Evolutionary conservation across 2,113 vertebrate genomes (phyloP).

Genomic region (Mormyrus lacerda): DNA sequence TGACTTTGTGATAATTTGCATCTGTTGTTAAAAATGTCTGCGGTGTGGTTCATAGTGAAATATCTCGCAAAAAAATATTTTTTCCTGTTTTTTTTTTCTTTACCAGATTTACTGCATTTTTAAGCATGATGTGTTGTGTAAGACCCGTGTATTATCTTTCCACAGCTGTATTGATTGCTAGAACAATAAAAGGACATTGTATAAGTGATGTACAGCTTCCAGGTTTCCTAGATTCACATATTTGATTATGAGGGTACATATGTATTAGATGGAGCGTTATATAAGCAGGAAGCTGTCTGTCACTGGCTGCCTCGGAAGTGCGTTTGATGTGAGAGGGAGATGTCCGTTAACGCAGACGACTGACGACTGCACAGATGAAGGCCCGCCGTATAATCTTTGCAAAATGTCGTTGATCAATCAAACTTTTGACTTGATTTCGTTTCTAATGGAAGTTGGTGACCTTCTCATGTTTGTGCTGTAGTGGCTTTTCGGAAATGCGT

Average conservation of each 20-base stretch:
- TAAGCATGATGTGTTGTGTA: not conserved
- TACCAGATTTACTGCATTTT: not conserved
- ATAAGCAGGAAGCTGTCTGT: not conserved
- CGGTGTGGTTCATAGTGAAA: not conserved
- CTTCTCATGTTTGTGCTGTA: conserved; percentile 21
- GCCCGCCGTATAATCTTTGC: not conserved
- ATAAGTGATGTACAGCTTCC: not conserved
- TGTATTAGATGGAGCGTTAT: not conserved
- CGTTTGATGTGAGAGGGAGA: not conserved
- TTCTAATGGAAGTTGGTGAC: conserved; percentile 24
- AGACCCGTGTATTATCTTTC: not conserved
- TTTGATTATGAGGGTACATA: not conserved
- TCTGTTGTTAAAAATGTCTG: not conserved
- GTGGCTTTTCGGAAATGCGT: conserved; percentile 46
- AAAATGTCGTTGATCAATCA: not conserved
- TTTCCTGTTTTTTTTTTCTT: not conserved
- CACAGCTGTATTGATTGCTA: not conserved
- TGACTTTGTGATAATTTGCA: not conserved
- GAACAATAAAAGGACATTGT: not conserved
- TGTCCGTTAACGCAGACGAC: not conserved
- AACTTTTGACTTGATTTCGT: not conserved
- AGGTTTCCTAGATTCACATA: not conserved
- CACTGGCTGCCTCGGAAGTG: not conserved
- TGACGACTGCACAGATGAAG: not conserved
- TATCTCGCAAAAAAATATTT: not conserved